Evolutionary conservation across 1,140 invertebrate species (phyloP).

Genomic region (Platorchestia sp.): DNA sequence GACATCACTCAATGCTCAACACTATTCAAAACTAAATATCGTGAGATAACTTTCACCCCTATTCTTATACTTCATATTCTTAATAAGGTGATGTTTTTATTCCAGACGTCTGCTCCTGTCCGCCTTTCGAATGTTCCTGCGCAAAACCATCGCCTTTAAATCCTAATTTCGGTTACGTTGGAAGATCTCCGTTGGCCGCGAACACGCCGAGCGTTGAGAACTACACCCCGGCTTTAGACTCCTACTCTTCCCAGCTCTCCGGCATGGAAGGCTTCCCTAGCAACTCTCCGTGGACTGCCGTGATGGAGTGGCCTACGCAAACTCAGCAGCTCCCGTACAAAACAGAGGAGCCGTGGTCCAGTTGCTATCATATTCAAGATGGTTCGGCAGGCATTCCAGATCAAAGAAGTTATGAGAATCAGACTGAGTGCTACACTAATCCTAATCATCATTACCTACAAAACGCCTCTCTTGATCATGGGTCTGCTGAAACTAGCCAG

Average conservation of each 20-base stretch:
- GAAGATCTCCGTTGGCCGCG: conserved; percentile 9
- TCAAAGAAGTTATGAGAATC: background rate
- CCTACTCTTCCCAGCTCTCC: background rate
- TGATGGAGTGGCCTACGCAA: background rate
- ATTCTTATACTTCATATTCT: background rate
- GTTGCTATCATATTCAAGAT: background rate
- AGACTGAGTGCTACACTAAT: background rate
- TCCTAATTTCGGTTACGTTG: background rate
- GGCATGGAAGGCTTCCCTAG: conserved; percentile 8
- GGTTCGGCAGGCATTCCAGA: background rate
- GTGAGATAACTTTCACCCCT: background rate
- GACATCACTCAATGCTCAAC: background rate
- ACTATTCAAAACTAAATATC: background rate
- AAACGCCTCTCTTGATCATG: background rate
- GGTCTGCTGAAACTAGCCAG: background rate
- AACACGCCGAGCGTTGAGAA: conserved; percentile 1
- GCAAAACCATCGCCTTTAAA: background rate
- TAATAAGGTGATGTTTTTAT: background rate
- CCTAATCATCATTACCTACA: background rate
- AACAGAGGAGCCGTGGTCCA: conserved; percentile 12
- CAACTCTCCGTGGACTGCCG: conserved; percentile 6
- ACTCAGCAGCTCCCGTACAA: conserved; percentile 10
- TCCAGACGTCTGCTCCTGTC: conserved; percentile 15
- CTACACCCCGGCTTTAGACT: conserved; percentile 18
- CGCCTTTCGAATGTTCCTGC: conserved; percentile 34